phyloP scores from a whole-genome alignment of 2,888 invertebrate genomes.

The Suillia variegata region DNA sequence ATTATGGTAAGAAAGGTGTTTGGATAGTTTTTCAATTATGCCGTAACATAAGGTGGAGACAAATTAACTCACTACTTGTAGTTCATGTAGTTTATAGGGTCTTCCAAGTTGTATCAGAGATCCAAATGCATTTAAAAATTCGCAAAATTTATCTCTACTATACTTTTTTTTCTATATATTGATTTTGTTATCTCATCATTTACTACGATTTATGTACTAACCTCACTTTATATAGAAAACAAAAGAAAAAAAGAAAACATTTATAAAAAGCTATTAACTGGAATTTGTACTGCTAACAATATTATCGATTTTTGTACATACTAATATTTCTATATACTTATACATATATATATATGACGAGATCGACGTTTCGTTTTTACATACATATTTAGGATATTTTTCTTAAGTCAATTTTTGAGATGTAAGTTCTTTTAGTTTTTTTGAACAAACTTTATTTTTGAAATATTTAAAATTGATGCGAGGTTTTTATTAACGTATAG shows the following conservation, averaged over 20 bases:
- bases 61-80: no score
- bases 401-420: background rate
- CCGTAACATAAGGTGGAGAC: no score
- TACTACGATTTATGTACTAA: slow-evolving; percentile 14
- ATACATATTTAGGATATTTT: background rate
- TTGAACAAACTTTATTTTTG: no score
- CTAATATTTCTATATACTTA: slow-evolving; percentile 3
- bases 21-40: no score
- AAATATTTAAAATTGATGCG: background rate
- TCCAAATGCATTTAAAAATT: slow-evolving; percentile 1
- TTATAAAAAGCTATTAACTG: background rate
- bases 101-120: slow-evolving; percentile 3
- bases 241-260: slow-evolving; percentile 2
- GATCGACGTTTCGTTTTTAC: background rate
- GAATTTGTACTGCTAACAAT: slow-evolving; percentile 7
- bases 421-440: background rate
- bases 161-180: no score
- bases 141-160: no score
- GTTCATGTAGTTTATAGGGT: background rate
- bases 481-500: no score
- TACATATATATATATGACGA: background rate
- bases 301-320: slow-evolving; percentile 38
- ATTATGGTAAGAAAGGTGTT: no score
- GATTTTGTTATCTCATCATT: no score
- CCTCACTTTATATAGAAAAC: slow-evolving; percentile 4